phyloP scores from a whole-genome alignment of 2,797 vertebrate species.

The Setipinna tenuifilis region DNA sequence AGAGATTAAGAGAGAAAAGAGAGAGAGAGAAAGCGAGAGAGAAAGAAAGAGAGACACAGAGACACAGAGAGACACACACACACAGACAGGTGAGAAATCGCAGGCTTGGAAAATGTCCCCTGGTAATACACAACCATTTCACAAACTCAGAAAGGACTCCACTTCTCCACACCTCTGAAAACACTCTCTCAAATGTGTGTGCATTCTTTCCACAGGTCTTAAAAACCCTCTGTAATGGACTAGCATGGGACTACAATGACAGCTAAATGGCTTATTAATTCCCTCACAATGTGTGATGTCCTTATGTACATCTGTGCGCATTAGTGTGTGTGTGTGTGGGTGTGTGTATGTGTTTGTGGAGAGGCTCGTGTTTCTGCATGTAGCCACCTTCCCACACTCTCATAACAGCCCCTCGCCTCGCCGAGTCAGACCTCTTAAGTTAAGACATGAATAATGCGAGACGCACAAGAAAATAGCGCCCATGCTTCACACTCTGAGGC shows the following conservation, averaged over 20 bases:
- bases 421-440: conserved; percentile 8
- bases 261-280: conserved; percentile 5
- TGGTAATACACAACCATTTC: neutral
- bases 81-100: conserved; percentile 21
- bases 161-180: neutral
- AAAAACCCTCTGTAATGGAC: neutral
- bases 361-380: neutral
- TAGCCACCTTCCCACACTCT: neutral
- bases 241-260: neutral
- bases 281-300: neutral
- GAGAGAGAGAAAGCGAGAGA: neutral
- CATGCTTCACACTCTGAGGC: neutral
- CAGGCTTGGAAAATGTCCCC: neutral
- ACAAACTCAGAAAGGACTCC: neutral
- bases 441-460: neutral
- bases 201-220: neutral
- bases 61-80: neutral
- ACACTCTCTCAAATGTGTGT: neutral
- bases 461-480: neutral
- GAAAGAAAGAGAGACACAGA: neutral
- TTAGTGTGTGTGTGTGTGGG: neutral
- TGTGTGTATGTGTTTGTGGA: neutral
- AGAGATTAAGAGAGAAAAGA: neutral
- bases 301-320: no score
- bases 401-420: neutral